Base-by-base conservation (phyloP, 2,797 vertebrate species). In the Threskiornis aethiopicus region DNA sequence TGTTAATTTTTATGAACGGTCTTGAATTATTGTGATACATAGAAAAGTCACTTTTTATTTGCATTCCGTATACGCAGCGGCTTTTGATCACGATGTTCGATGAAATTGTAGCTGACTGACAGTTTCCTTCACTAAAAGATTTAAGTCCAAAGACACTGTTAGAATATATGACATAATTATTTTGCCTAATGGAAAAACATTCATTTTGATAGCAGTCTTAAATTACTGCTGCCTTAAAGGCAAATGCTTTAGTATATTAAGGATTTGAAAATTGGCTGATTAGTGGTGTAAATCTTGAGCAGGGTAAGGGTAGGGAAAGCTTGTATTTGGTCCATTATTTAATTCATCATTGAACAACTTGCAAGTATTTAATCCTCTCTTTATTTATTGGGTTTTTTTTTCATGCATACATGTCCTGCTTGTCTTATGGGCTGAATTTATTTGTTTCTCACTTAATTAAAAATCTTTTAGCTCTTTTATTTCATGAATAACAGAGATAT, bases 81-180 rank as follows among this genome's bases (percentile, higher is more conserved):
- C 13, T 71, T 84, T 4, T 42, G 58, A 55, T 57, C 70, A 77
- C 79, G 59, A 39, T 64, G 92, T 93, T 80, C 1, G 2, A 80
- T n/a, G 17, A 70, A 66, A 44, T 49, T 82, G 29, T 62, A 62
- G 71, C 39, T 92, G 65, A 89, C 24, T 92, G 88, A 90, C 47
- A 69, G 46, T 52, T 94, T 87, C 84, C 47, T 84, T 64, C 59
- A 31, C 37, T 35, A 61, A 54, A 31, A 97, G 87, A 79, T 87
- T 67, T 35, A 80, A 89, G 9, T 44, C 51, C n/a, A 35, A 84
- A 96, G 81, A 81, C 10, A 33, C n/a, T 69, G 42, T 41, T 61
- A 88, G 80, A 92, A 96, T 93, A 94, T 67, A 96, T 87, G 58
- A 86, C 67, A 82, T 70, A 46, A 95, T 93, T 94, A 95, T 95